A percentile compares a stretch with the other conserved stretches of the same genome.
Conservation (phyloP, 1,140 invertebrate species). For the Drosophila dunni region DNA sequence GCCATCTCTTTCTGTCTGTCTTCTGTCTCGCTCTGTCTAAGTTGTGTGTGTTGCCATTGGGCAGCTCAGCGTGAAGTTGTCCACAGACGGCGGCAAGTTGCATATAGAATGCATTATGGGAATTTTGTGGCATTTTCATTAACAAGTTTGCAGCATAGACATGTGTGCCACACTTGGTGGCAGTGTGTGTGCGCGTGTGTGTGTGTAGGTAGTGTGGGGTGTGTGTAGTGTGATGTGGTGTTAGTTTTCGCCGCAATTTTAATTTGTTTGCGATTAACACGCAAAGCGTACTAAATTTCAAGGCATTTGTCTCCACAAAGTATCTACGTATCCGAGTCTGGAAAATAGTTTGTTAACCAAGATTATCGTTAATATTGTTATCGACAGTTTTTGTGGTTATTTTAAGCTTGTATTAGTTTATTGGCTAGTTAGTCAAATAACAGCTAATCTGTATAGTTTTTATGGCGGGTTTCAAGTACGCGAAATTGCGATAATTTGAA, state of each 20-base stretch:
- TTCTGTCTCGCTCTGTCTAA: constrained; percentile 9
- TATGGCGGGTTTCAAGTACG: neutral
- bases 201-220: constrained; percentile 26
- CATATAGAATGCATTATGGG: constrained; percentile 77
- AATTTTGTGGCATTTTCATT: constrained; percentile 84
- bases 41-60: constrained; percentile 15
- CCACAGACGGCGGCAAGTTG: constrained; percentile 52
- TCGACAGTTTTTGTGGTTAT: neutral
- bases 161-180: too few species aligned
- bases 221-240: constrained; percentile 28
- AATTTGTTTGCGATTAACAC: constrained; percentile 80
- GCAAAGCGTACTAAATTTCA: constrained; percentile 40
- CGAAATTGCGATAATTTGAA: neutral
- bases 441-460: constrained; percentile 9
- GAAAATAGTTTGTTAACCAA: neutral
- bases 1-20: constrained; percentile 1
- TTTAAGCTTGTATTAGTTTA: neutral
- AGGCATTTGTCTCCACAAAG: constrained; percentile 10
- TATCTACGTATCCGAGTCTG: neutral
- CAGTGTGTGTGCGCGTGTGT: constrained; percentile 23
- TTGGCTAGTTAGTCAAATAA: constrained; percentile 1
- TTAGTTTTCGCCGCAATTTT: constrained; percentile 57
- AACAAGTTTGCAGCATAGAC: constrained; percentile 55
- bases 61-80: constrained; percentile 74
- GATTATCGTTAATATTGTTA: neutral